A percentile compares a stretch with the other conserved stretches of the same genome.
Conservation (phyloP, 2,888 invertebrate genomes). For the Dolichopus griseipennis region DNA sequence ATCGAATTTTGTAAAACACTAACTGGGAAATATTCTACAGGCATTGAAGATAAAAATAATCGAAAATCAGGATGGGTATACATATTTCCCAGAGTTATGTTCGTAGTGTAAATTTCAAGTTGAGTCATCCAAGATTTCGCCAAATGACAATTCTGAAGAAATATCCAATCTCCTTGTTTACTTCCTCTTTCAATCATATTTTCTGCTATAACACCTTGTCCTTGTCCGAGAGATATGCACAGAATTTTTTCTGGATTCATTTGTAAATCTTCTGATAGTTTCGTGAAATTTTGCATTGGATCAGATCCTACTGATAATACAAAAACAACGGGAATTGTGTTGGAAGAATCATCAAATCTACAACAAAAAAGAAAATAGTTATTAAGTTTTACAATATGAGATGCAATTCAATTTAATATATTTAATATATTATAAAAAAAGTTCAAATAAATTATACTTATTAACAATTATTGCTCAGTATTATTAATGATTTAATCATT, state of each 20-base stretch:
- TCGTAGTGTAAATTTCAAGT: conserved; percentile 69
- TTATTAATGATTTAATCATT: too few species aligned
- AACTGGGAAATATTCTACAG: conserved; percentile 76
- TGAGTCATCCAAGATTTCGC: conserved; percentile 88
- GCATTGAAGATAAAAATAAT: conserved; percentile 83
- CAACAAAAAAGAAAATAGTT: too few species aligned
- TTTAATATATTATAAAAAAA: too few species aligned
- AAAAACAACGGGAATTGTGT: conserved; percentile 53
- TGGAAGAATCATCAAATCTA: too few species aligned
- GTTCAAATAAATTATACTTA: too few species aligned
- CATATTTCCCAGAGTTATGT: conserved; percentile 57
- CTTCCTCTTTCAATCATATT: conserved; percentile 64
- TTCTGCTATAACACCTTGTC: conserved; percentile 84
- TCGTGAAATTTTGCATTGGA: conserved; percentile 72
- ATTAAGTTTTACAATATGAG: too few species aligned
- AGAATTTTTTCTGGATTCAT: conserved; percentile 54
- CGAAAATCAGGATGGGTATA: conserved; percentile 65
- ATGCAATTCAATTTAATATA: too few species aligned
- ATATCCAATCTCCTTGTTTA: conserved; percentile 76
- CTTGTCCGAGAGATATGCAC: conserved; percentile 80
- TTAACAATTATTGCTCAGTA: too few species aligned
- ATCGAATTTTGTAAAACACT: conserved; percentile 87
- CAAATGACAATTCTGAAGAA: conserved; percentile 87
- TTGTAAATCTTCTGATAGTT: conserved; percentile 69
- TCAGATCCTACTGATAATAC: conserved; percentile 83